Base-by-base conservation (phyloP, 2,797 vertebrate species). In the Eulemur rubriventer region DNA sequence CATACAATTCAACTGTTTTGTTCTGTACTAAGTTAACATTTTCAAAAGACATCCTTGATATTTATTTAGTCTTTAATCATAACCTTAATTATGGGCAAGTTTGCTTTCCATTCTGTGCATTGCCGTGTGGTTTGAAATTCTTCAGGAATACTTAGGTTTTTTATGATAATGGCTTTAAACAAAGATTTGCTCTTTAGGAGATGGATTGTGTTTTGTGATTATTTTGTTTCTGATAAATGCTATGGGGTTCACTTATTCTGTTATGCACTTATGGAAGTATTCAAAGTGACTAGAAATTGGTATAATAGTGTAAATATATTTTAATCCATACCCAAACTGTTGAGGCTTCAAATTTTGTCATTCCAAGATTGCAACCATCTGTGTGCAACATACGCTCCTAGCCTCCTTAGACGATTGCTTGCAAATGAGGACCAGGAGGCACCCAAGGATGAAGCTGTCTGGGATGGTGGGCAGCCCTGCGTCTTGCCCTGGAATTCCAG, bases 401-500 rank as follows among this genome's bases (percentile, higher is more conserved):
- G 9, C 4, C 46, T 57, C 30, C 22, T 55, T 7, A 13, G 14
- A 9, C 63, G 18, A 43, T 30, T 63, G 6, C 6, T 30, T 8
- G 6, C 59, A 41, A 65, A 7, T 3, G 12, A 20, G n/a, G 11
- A 33, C 18, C 18, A 28, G 7, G 48, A 35, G 65, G n/a, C 30
- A 43, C n/a, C 28, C 33, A 2, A 8, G 43, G 11, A 76, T 0
- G 9, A 46, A 61, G 16, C 0, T 18, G 2, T 30, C 52, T 1
- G 11, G 24, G n/a, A 24, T 5, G 4, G 35, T 20, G 30, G 48
- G 5, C 6, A 52, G 1, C 12, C 16, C 1, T 30, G 6, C 0
- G 2, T 2, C 43, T 52, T 0, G 0, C 16, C 59, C 22, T n/a
- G 5, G 20, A 41, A 33, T 41, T 12, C 52, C 17, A 35, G 35